Conservation (phyloP, 2,888 invertebrate genomes). For the Habrosyne pyritoides region DNA sequence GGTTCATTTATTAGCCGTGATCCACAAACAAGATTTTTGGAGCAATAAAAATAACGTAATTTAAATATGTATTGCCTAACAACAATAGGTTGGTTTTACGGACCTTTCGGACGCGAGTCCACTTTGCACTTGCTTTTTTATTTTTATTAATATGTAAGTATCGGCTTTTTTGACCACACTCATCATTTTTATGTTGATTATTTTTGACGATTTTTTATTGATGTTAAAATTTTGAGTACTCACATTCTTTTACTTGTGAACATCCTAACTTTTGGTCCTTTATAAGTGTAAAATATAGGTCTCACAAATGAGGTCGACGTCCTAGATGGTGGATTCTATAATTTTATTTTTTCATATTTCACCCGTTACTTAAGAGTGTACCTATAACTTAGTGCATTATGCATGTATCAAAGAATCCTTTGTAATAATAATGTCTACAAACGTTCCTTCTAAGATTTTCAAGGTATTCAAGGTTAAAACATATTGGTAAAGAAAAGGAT, state of each 20-base stretch:
- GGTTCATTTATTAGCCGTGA: too few relatives aligned
- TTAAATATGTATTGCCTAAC: too few relatives aligned
- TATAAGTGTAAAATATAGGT: background rate
- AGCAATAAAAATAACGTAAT: too few relatives aligned
- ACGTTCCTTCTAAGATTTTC: conserved; percentile 77
- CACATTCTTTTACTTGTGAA: background rate
- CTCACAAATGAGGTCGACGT: background rate
- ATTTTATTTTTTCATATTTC: conserved; percentile 12
- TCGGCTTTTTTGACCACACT: too few relatives aligned
- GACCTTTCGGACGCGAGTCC: too few relatives aligned
- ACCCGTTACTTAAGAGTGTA: background rate
- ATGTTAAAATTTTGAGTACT: too few relatives aligned
- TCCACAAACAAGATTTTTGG: too few relatives aligned
- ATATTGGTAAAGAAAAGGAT: conserved; percentile 85
- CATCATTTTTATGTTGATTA: too few relatives aligned
- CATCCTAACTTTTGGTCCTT: background rate
- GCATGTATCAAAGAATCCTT: conserved; percentile 51
- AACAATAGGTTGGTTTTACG: too few relatives aligned
- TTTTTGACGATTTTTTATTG: too few relatives aligned
- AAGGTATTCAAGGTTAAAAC: conserved; percentile 71
- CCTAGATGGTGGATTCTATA: background rate
- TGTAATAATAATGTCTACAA: conserved; percentile 61
- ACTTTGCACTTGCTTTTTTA: too few relatives aligned
- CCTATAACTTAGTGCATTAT: conserved; percentile 32
- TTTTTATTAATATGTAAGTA: too few relatives aligned